These are phyloP conservation scores for Acrocera orbiculus DNA, from an alignment of 2,888 invertebrate genomes.

Conservation along the genomic window DNA sequence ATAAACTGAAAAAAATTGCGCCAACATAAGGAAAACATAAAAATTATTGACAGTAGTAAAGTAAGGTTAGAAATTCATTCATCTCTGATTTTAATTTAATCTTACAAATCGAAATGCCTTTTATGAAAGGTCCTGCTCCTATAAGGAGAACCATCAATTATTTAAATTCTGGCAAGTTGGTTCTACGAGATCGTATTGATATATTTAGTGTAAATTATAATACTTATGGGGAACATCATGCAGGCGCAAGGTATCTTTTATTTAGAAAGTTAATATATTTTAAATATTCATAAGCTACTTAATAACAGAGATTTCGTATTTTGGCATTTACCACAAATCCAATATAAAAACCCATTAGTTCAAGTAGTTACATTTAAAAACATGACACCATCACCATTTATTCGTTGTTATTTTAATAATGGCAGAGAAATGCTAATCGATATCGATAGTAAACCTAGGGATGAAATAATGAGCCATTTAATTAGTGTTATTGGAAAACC, in stretches of 20 bases:
- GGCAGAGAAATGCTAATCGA: slow-evolving; percentile 77
- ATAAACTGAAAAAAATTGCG: too few species aligned
- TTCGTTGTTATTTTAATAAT: slow-evolving; percentile 67
- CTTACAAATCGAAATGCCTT: slow-evolving; percentile 35
- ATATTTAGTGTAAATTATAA: slow-evolving; percentile 80
- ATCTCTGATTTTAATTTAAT: too few species aligned
- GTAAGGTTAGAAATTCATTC: too few species aligned
- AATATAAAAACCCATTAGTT: slow-evolving; percentile 85
- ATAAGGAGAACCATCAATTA: slow-evolving; percentile 74
- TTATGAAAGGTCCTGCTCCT: slow-evolving; percentile 82
- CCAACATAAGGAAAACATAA: too few species aligned
- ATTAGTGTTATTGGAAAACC: slow-evolving; percentile 69
- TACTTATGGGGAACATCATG: slow-evolving; percentile 46
- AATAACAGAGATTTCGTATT: slow-evolving; percentile 68
- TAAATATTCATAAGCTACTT: too few species aligned
- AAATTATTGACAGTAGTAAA: too few species aligned
- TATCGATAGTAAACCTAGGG: slow-evolving; percentile 60
- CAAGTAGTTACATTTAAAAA: slow-evolving; percentile 77
- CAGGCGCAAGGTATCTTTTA: slow-evolving; percentile 44
- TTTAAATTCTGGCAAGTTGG: slow-evolving; percentile 57
- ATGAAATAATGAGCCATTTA: slow-evolving; percentile 70
- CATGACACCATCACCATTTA: slow-evolving; percentile 82
- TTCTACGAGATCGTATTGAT: slow-evolving; percentile 67
- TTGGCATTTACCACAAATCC: slow-evolving; percentile 89
- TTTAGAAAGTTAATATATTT: too few species aligned